Evolutionary conservation across 1,140 invertebrate genomes (phyloP).

Genomic region (Penaeus vannamei): DNA sequence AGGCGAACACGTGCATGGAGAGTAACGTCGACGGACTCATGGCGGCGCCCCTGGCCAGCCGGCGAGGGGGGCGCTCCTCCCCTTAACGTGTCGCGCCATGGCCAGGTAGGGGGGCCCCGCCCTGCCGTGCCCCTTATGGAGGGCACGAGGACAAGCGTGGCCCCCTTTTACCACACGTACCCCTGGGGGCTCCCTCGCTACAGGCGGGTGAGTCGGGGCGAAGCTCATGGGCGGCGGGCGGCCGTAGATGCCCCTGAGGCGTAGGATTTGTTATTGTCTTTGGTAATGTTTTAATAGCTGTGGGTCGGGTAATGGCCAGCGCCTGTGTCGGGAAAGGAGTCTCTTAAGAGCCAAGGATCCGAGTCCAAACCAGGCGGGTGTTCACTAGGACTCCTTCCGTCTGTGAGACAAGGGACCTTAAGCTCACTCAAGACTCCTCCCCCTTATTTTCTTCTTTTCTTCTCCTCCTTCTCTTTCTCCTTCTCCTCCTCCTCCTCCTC

Average conservation of each 20-base stretch:
- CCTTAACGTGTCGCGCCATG: constrained; percentile 21
- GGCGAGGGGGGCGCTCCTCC: constrained; percentile 23
- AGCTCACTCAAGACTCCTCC: not conserved
- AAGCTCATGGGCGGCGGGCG: not conserved
- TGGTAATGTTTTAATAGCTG: no score
- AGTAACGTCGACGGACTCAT: no score
- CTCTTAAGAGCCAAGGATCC: no score
- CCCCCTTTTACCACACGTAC: constrained; percentile 67
- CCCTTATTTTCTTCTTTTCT: not conserved
- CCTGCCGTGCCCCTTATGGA: constrained; percentile 60
- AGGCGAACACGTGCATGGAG: no score
- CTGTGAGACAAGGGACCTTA: no score
- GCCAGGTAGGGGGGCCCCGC: constrained; percentile 47
- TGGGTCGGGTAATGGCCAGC: no score
- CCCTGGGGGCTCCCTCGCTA: constrained; percentile 65
- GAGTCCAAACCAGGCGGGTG: no score
- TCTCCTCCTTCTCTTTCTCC: not conserved
- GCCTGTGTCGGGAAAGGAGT: no score
- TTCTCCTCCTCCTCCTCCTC: not conserved
- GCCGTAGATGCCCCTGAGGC: no score
- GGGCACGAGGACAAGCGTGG: constrained; percentile 48
- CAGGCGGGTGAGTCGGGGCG: constrained; percentile 54
- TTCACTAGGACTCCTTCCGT: no score
- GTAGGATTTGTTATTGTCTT: no score
- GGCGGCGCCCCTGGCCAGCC: not conserved